These are phyloP conservation scores for Clostera curtula DNA, from an alignment of 2,888 invertebrate genomes.

Conservation along the genomic window DNA sequence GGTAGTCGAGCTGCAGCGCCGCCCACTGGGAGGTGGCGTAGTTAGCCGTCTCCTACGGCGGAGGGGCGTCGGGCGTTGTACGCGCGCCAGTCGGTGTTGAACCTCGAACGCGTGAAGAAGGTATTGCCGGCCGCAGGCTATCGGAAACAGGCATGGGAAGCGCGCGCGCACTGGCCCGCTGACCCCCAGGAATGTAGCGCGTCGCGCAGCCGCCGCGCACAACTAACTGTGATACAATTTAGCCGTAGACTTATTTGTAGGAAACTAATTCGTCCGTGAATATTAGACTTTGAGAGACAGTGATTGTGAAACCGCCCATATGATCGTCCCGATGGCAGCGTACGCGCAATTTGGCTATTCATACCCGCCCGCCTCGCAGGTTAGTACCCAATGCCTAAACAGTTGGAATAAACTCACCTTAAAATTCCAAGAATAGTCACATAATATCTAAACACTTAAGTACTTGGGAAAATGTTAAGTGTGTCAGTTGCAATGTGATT, in stretches of 20 bases:
- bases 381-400: slow-evolving; percentile 62
- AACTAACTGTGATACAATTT: slow-evolving; percentile 65
- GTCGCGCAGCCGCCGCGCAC: slow-evolving; percentile 65
- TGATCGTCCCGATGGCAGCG: slow-evolving; percentile 80
- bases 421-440: too few relatives aligned
- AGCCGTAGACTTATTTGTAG: slow-evolving; percentile 41
- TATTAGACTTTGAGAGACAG: slow-evolving; percentile 70
- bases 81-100: slow-evolving; percentile 70
- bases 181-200: slow-evolving; percentile 66
- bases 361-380: slow-evolving; percentile 94
- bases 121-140: slow-evolving; percentile 48
- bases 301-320: slow-evolving; percentile 72
- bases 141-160: slow-evolving; percentile 55
- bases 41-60: slow-evolving; percentile 66
- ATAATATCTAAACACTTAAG: too few relatives aligned
- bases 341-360: slow-evolving; percentile 95
- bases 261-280: slow-evolving; percentile 55
- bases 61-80: slow-evolving; percentile 62
- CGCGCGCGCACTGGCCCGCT: slow-evolving; percentile 59
- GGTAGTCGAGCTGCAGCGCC: slow-evolving; percentile 36
- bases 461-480: too few relatives aligned
- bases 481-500: too few relatives aligned
- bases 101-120: slow-evolving; percentile 57
- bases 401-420: too few relatives aligned
- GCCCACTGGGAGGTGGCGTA: slow-evolving; percentile 48